Conservation (phyloP, 2,888 invertebrate genomes). For the Ashinkailepas kermadecensis region DNA sequence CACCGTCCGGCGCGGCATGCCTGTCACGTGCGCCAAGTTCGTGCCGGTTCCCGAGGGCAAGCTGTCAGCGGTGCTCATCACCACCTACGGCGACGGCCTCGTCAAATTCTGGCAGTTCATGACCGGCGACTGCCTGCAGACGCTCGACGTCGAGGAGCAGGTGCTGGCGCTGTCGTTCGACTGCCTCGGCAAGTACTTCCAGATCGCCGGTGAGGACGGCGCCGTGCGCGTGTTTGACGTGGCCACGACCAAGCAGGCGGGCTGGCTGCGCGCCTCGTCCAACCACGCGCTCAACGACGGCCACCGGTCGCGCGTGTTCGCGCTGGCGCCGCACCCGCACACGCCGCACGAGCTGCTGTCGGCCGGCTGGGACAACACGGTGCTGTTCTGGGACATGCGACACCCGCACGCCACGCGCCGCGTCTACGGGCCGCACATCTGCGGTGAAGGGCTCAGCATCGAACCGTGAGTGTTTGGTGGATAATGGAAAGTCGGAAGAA, state of each 20-base stretch:
- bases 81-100: conserved; percentile 45
- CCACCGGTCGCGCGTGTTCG: conserved; percentile 56
- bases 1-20: neutral
- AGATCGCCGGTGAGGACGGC: conserved; percentile 57
- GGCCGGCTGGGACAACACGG: conserved; percentile 59
- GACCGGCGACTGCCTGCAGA: conserved; percentile 55
- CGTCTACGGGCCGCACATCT: conserved; percentile 55
- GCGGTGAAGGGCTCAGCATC: conserved; percentile 60
- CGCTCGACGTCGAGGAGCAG: conserved; percentile 58
- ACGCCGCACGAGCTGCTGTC: conserved; percentile 54
- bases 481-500: no score
- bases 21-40: conserved; percentile 11
- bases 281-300: conserved; percentile 46
- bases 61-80: neutral
- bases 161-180: conserved; percentile 57
- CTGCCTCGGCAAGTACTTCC: conserved; percentile 50
- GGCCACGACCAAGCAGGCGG: conserved; percentile 45
- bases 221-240: conserved; percentile 59
- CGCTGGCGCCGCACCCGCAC: conserved; percentile 57
- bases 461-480: conserved; percentile 42
- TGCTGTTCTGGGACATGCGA: conserved; percentile 61
- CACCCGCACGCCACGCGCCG: conserved; percentile 54
- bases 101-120: conserved; percentile 63
- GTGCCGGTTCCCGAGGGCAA: conserved; percentile 11
- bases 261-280: neutral